Base-by-base conservation (phyloP, 2,888 invertebrate genomes). In the Drosophila putrida region DNA sequence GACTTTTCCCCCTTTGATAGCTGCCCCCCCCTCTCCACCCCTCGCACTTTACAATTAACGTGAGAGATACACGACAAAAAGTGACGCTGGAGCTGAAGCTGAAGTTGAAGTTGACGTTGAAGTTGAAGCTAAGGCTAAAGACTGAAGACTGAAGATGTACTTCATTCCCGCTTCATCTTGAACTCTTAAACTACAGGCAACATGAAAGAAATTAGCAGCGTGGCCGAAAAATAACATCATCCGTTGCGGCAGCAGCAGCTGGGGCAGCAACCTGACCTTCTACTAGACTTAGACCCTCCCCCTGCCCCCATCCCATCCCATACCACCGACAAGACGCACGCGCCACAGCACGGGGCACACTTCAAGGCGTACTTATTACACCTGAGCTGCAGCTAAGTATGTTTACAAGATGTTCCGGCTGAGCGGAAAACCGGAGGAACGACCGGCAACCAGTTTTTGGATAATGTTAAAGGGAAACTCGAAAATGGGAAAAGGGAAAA, bases 371-470 rank as follows among this genome's bases (percentile, higher is more conserved):
- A 84, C 83, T 84, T 84, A 84, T 84, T 84, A 84, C 83, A 84
- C 83, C 83, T 84, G 83, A 84, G 83, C 88, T 84, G 83, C 83
- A 88, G 86, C 87, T 84, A 84, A 84, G 83, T 84, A 88, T 84
- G 83, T 84, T 84, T 84, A 84, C 83, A 84, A 84, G 83, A 84
- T 86, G 83, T 84, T 84, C 63, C 73, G 75, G 80, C 78, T 71
- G 76, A 77, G 78, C 78, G 71, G 43, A 59, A 43, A 53, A 54
- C 53, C 35, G 36, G 43, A 59, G 46, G 55, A 54, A 47, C 35
- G 36, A 59, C 36, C 39, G 31, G 28, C 15, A 31, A 31, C 46
- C 47, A 15, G 10, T 33, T 11, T 47, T 33, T 47, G 47, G 25
- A 28, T 44, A 44, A n/a, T 5, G 33, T 9, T 28, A 31, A 43